These are phyloP conservation scores for Stenchaetothrips biformis DNA, from an alignment of 2,888 invertebrate genomes.

Conservation along the genomic window DNA sequence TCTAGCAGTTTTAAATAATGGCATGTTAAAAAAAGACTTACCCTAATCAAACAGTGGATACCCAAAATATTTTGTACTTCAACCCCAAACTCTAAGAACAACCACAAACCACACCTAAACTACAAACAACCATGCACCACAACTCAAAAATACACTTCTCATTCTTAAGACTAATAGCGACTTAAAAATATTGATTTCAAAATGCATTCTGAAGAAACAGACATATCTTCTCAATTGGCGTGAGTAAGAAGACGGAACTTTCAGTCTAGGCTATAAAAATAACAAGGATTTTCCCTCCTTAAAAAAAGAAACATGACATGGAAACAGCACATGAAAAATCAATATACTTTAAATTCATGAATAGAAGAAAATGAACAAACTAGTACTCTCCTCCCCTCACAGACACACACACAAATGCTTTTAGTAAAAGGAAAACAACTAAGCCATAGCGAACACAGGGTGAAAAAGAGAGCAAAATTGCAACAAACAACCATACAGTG, in stretches of 20 bases:
- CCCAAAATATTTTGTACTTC: conserved; percentile 25
- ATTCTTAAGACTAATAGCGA: background rate
- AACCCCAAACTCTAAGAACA: background rate
- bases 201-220: background rate
- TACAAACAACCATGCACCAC: background rate
- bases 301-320: too few relatives aligned
- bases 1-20: background rate
- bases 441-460: too few relatives aligned
- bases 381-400: too few relatives aligned
- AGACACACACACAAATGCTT: too few relatives aligned
- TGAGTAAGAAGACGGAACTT: background rate
- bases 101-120: background rate
- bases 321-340: too few relatives aligned
- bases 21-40: background rate
- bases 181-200: background rate
- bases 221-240: background rate
- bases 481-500: too few relatives aligned
- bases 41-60: background rate
- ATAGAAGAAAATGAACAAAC: too few relatives aligned
- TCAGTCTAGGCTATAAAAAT: conserved; percentile 11
- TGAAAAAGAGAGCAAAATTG: too few relatives aligned
- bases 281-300: background rate
- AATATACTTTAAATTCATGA: too few relatives aligned
- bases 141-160: conserved; percentile 1
- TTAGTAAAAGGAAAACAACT: too few relatives aligned